Evolutionary conservation across 2,888 invertebrate species (phyloP).

Genomic region (Tanytarsus gracilentus): DNA sequence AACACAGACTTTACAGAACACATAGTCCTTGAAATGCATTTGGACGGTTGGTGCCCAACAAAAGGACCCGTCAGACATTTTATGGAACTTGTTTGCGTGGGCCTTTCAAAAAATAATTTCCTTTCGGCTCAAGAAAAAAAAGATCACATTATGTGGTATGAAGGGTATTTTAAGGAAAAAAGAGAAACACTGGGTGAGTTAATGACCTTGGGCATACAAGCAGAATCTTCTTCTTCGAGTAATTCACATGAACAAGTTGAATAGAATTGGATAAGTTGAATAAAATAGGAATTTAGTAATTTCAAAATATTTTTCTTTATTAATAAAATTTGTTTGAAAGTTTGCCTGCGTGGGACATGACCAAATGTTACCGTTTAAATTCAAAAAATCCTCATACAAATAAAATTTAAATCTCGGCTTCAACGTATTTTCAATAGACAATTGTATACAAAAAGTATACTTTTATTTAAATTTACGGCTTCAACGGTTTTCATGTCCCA

Average conservation of each 20-base stretch:
- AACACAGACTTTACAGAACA: conserved; percentile 83
- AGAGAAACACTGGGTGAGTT: conserved; percentile 50
- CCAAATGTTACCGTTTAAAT: too few species aligned
- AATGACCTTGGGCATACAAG: neutral
- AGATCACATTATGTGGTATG: conserved; percentile 86
- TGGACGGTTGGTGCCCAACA: conserved; percentile 82
- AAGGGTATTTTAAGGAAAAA: conserved; percentile 77
- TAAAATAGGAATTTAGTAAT: neutral
- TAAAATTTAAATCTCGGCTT: neutral
- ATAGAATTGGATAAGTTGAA: neutral
- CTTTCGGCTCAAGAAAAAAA: conserved; percentile 78
- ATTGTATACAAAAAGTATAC: too few species aligned
- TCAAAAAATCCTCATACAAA: too few species aligned
- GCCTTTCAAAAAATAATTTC: conserved; percentile 89
- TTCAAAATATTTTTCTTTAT: neutral
- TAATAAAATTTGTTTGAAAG: neutral
- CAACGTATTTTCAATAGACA: too few species aligned
- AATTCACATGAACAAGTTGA: too few species aligned
- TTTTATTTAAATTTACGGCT: too few species aligned
- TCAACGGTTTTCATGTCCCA: too few species aligned
- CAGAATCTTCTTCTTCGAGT: too few species aligned
- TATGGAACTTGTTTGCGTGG: conserved; percentile 92
- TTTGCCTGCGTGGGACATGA: neutral
- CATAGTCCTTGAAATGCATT: conserved; percentile 78
- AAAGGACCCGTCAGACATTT: conserved; percentile 89